Conservation (phyloP, 2,797 vertebrate species). For the Myiotriccus ornatus region DNA sequence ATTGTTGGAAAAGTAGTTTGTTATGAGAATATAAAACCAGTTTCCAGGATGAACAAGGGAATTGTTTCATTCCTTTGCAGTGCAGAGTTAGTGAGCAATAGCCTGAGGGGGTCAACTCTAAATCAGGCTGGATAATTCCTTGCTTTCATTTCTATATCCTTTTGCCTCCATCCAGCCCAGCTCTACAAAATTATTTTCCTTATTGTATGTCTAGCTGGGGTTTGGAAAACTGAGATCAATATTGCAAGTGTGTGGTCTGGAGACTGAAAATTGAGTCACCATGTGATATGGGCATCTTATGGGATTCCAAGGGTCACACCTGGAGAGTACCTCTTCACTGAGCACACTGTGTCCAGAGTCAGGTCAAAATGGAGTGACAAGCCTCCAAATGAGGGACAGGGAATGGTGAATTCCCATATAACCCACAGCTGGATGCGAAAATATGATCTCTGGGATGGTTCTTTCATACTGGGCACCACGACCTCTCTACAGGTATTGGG, state of each 20-base stretch:
- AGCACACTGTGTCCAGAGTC: not conserved
- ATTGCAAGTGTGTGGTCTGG: not conserved
- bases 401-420: not conserved
- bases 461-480: not conserved
- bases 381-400: not conserved
- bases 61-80: conserved; percentile 15
- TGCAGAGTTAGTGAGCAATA: not conserved
- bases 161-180: not conserved
- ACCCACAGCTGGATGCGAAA: not conserved
- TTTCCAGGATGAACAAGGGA: conserved; percentile 30
- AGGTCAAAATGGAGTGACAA: not conserved
- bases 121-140: not conserved
- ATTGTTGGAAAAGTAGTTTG: conserved; percentile 41
- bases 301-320: not conserved
- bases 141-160: not conserved
- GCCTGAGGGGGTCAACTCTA: not conserved
- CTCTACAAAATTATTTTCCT: not conserved
- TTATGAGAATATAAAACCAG: conserved; percentile 54
- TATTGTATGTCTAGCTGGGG: not conserved
- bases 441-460: not conserved
- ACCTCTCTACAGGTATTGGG: fast-evolving
- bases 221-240: not conserved
- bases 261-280: not conserved
- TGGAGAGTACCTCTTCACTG: not conserved
- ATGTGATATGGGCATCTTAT: no score